Base-by-base conservation (phyloP, 2,797 vertebrate species). In the Gouania willdenowi region DNA sequence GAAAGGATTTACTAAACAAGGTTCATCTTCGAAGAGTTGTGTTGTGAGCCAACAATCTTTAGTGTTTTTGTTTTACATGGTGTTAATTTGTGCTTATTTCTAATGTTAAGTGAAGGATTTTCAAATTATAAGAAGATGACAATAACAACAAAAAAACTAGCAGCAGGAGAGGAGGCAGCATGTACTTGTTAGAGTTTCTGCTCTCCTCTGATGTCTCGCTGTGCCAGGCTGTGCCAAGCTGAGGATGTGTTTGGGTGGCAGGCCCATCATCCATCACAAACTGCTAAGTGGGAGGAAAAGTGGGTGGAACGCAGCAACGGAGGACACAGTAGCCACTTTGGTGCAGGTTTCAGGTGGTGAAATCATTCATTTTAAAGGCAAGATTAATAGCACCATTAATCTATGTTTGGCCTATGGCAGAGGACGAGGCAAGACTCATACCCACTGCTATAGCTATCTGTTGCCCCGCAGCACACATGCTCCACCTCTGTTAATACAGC, bases 311-410 rank as follows among this genome's bases (percentile, higher is more conserved):
- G 3, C 4, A 1, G 8, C 17, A 26, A 15, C 36, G 49, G 3
- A 29, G 13, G 28, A 20, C 51, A 23, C 24, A 53, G 66, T 47
- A 66, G 56, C 41, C 26, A 15, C 48, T 75, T 44, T 45, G 43
- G 32, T 1, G 30, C 57, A 58, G 66, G 67, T 57, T 66, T 72
- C 54, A 66, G 67, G 39, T 73, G 73, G 74, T 76, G 59, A 75
- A 81, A 75, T 77, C 77, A 64, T 86, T 80, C 71, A 78, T 86
- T 87, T 82, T 77, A 70, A 71, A 74, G 69, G 54, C 64, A 62
- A 69, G 75, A 81, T 84, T 85, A 83, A 87, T 82, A 75, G 77
- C 62, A 72, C 60, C 67, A 85, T 84, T 83, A 84, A 85, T 84
- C 60, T 65, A 60, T 31, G 79, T 78, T 81, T 66, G 43, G 59